A percentile compares a stretch with the other conserved stretches of the same genome.
These are phyloP conservation scores for Carcharodon carcharias DNA, from an alignment of 2,797 vertebrate species.

Conservation along the genomic window DNA sequence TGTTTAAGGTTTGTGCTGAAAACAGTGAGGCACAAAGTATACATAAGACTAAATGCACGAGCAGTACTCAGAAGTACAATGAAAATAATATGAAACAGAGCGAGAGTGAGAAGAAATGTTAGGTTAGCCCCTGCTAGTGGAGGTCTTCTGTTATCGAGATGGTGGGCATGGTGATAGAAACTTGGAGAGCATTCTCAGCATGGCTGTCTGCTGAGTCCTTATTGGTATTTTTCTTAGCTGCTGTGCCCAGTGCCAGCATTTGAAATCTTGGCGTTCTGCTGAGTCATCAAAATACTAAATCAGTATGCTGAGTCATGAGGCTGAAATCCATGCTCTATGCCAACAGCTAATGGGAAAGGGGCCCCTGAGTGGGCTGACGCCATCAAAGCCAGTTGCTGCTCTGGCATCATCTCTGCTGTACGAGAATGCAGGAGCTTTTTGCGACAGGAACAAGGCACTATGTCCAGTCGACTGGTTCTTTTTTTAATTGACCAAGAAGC, in stretches of 20 bases:
- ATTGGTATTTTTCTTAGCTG: neutral
- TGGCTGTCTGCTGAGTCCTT: neutral
- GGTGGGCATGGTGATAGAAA: neutral
- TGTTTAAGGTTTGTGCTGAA: neutral
- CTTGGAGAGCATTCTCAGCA: neutral
- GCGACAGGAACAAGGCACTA: neutral
- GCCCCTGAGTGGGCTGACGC: neutral
- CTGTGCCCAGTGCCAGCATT: neutral
- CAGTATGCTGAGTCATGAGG: constrained; percentile 24
- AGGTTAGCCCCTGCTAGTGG: neutral
- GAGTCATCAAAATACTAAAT: neutral
- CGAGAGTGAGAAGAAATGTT: neutral
- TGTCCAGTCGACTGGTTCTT: neutral
- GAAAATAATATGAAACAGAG: neutral
- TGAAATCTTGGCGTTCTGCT: neutral
- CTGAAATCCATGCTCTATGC: neutral
- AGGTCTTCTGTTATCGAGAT: too few species aligned
- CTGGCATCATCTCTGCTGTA: neutral
- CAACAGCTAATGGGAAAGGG: neutral
- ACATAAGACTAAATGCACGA: neutral
- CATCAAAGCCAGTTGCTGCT: neutral
- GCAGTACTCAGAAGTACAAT: neutral
- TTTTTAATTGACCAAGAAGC: neutral
- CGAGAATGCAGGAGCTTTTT: neutral
- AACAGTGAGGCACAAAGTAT: neutral